Conservation (phyloP, 2,113 vertebrate genomes). For the Pao palembangensis region DNA sequence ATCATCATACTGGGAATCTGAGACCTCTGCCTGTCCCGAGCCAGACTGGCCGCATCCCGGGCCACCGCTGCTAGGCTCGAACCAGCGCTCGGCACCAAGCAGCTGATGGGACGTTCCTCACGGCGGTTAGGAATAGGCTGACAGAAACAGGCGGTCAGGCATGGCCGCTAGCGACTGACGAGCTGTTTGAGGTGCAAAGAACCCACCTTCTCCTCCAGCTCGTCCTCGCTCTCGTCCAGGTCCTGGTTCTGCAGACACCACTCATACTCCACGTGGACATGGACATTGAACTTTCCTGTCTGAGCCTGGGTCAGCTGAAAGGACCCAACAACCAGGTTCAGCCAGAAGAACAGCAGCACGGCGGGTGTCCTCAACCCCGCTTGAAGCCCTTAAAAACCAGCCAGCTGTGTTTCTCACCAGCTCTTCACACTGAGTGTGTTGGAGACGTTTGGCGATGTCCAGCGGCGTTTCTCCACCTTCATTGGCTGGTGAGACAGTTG, state of each 20-base stretch:
- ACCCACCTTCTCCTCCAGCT: conserved; percentile 88
- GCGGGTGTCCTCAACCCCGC: no score
- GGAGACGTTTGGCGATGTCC: conserved; percentile 88
- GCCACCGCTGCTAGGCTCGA: conserved; percentile 76
- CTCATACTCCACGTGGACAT: conserved; percentile 95
- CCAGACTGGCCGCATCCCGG: conserved; percentile 79
- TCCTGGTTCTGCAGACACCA: conserved; percentile 92
- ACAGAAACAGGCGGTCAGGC: neutral
- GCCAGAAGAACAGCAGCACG: neutral
- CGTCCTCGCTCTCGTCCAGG: conserved; percentile 94
- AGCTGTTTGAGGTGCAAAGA: no score
- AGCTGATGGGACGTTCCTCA: conserved; percentile 91
- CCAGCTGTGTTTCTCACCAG: conserved; percentile 74
- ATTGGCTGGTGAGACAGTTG: conserved; percentile 76
- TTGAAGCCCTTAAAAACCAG: no score
- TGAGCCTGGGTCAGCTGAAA: conserved; percentile 86
- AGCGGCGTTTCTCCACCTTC: conserved; percentile 88
- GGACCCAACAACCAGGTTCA: neutral
- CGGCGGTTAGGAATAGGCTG: conserved; percentile 90
- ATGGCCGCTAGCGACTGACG: fast-evolving
- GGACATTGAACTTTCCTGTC: conserved; percentile 90
- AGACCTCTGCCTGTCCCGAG: conserved; percentile 82
- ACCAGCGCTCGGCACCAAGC: conserved; percentile 78
- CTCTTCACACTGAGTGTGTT: conserved; percentile 87
- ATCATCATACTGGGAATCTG: conserved; percentile 81